These are phyloP conservation scores for Chelonus formosanus DNA, from an alignment of 2,888 invertebrate species.

Conservation along the genomic window DNA sequence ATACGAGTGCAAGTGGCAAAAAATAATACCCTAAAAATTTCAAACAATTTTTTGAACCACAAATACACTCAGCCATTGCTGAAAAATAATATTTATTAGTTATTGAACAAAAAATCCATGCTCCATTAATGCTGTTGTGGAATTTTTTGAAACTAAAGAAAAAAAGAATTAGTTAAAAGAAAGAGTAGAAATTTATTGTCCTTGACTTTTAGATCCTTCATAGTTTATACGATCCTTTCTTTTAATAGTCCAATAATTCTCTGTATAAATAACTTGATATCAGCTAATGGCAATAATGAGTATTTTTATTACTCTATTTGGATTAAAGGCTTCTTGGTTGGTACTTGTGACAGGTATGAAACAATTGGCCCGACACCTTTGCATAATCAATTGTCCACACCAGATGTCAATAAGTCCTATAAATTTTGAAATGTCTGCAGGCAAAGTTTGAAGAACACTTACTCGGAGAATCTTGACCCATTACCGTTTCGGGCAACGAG, in stretches of 20 bases:
- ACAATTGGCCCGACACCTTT: conserved; percentile 28
- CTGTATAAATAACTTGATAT: too few species aligned
- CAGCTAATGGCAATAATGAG: too few species aligned
- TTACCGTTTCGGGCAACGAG: too few species aligned
- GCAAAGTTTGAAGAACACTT: neutral
- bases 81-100: neutral
- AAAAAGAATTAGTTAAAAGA: neutral
- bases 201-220: neutral
- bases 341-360: conserved; percentile 3
- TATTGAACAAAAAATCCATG: conserved; percentile 1
- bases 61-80: neutral
- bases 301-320: too few species aligned
- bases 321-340: neutral
- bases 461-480: too few species aligned
- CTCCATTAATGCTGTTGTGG: neutral
- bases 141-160: neutral
- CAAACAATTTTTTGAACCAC: neutral
- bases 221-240: too few species aligned
- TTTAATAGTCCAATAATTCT: too few species aligned
- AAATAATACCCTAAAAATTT: neutral
- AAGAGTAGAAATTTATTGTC: neutral
- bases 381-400: conserved; percentile 29
- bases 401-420: neutral
- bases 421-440: neutral
- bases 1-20: neutral